These are phyloP conservation scores for Spizella passerina DNA, from an alignment of 2,797 vertebrate species.

Conservation along the genomic window DNA sequence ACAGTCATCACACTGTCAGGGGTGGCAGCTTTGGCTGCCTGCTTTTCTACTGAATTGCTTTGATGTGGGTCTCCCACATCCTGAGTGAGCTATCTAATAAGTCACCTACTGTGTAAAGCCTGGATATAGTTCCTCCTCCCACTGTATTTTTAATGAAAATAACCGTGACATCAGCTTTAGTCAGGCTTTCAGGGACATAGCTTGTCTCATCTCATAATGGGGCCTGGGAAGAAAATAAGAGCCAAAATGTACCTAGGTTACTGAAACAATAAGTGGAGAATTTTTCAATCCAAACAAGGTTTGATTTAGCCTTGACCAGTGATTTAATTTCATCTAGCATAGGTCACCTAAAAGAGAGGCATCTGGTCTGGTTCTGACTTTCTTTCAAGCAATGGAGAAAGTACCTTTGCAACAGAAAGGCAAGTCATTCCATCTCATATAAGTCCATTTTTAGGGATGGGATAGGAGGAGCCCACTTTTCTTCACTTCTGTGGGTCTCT, in stretches of 20 bases:
- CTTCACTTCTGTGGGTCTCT: neutral
- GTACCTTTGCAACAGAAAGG: neutral
- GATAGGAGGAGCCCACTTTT: neutral
- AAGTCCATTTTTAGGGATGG: neutral
- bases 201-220: neutral
- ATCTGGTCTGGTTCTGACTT: neutral
- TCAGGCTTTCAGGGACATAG: neutral
- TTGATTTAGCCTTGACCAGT: neutral
- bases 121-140: neutral
- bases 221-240: neutral
- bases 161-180: neutral
- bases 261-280: neutral
- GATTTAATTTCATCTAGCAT: neutral
- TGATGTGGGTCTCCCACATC: neutral
- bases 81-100: constrained; percentile 15
- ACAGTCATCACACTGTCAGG: neutral
- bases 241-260: neutral
- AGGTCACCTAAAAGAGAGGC: neutral
- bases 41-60: neutral
- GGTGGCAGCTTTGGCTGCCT: neutral
- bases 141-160: constrained; percentile 27
- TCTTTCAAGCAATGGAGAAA: neutral
- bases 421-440: neutral
- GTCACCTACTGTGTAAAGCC: constrained; percentile 19
- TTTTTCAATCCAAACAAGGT: neutral